phyloP scores from a whole-genome alignment of 2,113 vertebrate species.

The Prolemur simus region DNA sequence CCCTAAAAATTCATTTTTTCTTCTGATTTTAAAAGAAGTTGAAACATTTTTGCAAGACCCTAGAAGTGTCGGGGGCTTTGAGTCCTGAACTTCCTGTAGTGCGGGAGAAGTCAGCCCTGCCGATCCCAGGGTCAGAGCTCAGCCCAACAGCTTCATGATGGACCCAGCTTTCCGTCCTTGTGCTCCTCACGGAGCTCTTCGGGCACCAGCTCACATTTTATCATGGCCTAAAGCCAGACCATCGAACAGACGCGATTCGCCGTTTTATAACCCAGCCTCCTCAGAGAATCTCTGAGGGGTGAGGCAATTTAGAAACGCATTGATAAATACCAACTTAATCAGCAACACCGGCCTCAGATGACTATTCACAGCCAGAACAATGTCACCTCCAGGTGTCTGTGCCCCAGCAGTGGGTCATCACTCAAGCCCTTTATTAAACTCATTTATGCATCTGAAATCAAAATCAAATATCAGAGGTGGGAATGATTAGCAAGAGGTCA shows the following conservation, averaged over 20 bases:
- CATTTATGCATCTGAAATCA: not conserved
- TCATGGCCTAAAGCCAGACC: not conserved
- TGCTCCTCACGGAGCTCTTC: accelerated
- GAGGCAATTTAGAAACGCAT: not conserved
- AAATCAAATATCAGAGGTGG: not conserved
- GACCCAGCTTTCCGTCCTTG: not conserved
- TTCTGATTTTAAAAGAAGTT: not conserved
- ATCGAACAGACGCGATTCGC: not conserved
- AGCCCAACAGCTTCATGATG: accelerated
- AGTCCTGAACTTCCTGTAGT: too few relatives aligned
- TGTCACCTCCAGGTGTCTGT: not conserved
- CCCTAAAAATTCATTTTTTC: not conserved
- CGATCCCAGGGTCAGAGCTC: accelerated
- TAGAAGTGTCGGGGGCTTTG: not conserved
- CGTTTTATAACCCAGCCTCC: not conserved
- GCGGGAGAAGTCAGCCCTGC: accelerated
- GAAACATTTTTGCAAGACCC: not conserved
- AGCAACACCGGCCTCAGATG: not conserved
- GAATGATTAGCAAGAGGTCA: not conserved
- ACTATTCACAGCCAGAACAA: not conserved
- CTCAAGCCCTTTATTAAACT: not conserved
- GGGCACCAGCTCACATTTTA: not conserved
- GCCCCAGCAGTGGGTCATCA: not conserved
- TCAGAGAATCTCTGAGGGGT: not conserved
- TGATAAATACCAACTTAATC: not conserved